Conservation (phyloP, 2,797 vertebrate genomes). For the Xenops minutus region DNA sequence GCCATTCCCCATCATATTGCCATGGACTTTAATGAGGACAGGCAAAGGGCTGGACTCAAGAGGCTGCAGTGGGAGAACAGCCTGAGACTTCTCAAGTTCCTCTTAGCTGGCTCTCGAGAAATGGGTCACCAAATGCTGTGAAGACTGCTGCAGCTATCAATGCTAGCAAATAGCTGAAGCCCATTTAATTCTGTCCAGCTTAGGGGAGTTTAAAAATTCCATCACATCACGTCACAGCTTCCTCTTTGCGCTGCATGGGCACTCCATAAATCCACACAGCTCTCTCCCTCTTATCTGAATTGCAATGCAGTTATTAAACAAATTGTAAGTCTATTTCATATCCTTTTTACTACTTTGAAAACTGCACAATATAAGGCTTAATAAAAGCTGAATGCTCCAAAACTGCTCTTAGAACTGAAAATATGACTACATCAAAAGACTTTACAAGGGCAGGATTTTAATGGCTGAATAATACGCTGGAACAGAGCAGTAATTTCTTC, state of each 20-base stretch:
- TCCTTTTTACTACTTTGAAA: slow-evolving; percentile 71
- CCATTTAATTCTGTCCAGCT: slow-evolving; percentile 14
- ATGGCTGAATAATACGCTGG: slow-evolving; percentile 82
- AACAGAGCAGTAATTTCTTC: slow-evolving; percentile 80
- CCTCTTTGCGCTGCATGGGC: background rate
- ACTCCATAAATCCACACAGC: slow-evolving; percentile 39
- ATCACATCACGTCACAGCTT: background rate
- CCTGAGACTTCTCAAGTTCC: background rate
- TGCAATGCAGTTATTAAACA: slow-evolving; percentile 69
- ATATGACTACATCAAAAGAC: slow-evolving; percentile 78
- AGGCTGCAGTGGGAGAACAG: background rate
- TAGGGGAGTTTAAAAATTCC: slow-evolving; percentile 45
- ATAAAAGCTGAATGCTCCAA: slow-evolving; percentile 70
- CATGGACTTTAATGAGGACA: background rate
- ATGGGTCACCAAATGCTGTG: background rate
- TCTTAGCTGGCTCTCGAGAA: background rate
- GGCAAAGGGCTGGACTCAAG: background rate
- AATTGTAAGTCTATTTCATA: slow-evolving; percentile 67
- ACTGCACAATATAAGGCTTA: slow-evolving; percentile 68
- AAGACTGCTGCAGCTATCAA: background rate
- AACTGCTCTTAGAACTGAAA: slow-evolving; percentile 74
- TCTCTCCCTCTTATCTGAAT: slow-evolving; percentile 57
- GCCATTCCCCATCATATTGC: background rate
- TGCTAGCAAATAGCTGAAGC: background rate
- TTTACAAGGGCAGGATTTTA: slow-evolving; percentile 80